phyloP scores from a whole-genome alignment of 2,113 vertebrate genomes.

The Mormoops blainvillei region DNA sequence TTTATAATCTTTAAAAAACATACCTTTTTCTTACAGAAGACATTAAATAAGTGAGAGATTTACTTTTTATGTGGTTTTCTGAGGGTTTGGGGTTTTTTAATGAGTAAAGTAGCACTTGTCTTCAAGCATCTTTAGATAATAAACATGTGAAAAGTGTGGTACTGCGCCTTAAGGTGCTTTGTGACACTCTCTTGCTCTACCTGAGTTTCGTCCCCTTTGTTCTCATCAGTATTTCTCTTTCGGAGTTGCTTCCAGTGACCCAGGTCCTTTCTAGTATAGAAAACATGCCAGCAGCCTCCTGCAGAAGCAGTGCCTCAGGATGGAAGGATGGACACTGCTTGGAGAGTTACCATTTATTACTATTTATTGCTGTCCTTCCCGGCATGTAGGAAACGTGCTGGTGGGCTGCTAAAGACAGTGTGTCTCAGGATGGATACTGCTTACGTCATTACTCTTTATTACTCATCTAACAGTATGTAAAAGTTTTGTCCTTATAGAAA shows the following conservation, averaged over 20 bases:
- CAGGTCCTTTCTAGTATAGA: neutral
- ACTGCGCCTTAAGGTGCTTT: neutral
- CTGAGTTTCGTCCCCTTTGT: neutral
- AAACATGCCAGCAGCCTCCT: neutral
- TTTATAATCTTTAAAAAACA: constrained; percentile 26
- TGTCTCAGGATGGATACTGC: neutral
- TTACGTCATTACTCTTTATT: neutral
- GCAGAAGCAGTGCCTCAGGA: neutral
- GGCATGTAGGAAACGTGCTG: neutral
- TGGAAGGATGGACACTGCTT: neutral
- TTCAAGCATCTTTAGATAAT: neutral
- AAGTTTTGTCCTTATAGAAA: neutral
- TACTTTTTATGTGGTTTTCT: neutral
- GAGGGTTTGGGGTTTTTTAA: neutral
- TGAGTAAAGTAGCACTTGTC: neutral
- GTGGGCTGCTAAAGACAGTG: neutral
- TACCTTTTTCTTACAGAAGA: neutral
- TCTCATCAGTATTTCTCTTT: neutral
- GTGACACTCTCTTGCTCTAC: neutral
- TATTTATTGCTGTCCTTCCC: neutral
- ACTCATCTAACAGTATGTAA: neutral
- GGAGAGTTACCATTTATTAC: neutral
- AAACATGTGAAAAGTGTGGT: neutral
- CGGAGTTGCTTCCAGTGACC: neutral
- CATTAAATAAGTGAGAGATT: constrained; percentile 4